Evolutionary conservation across 2,797 vertebrate genomes (phyloP).

Genomic region (Diplodus puntazzo): DNA sequence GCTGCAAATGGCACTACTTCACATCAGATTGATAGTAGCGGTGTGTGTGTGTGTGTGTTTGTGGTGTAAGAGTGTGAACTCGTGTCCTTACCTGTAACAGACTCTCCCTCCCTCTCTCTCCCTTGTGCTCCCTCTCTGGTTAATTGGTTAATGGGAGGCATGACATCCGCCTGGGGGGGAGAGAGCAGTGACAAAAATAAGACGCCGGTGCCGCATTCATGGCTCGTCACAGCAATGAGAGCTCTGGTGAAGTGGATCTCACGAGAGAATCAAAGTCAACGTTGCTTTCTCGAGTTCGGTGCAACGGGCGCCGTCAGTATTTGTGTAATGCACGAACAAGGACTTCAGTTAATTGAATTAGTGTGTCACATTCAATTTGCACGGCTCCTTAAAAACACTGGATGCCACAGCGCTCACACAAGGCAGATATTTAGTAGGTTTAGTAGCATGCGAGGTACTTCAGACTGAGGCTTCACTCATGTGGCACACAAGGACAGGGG

Average conservation of each 20-base stretch:
- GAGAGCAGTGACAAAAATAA: constrained; percentile 24
- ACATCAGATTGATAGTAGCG: constrained; percentile 45
- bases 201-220: not conserved
- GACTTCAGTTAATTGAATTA: constrained; percentile 12
- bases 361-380: constrained; percentile 10
- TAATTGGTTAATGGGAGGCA: constrained; percentile 51
- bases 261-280: constrained; percentile 18
- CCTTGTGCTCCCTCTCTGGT: constrained; percentile 13
- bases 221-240: constrained; percentile 19
- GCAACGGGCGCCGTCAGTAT: constrained; percentile 6
- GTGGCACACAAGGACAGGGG: no score
- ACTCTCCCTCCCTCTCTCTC: constrained; percentile 1
- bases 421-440: no score
- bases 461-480: no score
- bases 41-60: constrained; percentile 17
- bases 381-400: not conserved
- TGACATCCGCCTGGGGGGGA: constrained; percentile 37
- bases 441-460: not conserved
- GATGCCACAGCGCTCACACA: not conserved
- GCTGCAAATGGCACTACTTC: constrained; percentile 52
- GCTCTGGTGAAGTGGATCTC: constrained; percentile 7
- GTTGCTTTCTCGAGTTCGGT: constrained; percentile 7
- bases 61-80: constrained; percentile 16
- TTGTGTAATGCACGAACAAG: constrained; percentile 5
- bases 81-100: constrained; percentile 29